Base-by-base conservation (phyloP, 2,113 vertebrate species). In the Rhinogobius similis region DNA sequence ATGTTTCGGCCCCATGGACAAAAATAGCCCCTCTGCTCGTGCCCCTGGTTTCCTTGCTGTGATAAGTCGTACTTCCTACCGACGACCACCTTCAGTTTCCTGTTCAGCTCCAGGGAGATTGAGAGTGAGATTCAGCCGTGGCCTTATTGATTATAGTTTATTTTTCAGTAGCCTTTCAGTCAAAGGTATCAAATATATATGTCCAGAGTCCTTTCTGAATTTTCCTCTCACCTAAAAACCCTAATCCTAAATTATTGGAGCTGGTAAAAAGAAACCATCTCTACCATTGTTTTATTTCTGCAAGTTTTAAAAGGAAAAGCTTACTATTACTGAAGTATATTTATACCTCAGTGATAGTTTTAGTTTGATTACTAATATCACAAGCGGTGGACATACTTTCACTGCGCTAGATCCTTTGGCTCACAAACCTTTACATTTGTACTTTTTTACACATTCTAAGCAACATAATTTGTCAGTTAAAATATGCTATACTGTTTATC, bases 11-110 rank as follows among this genome's bases (percentile, higher is more conserved):
- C 72, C 62, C 39, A 1, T 20, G 1, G 81, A 80, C 77, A 70
- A 68, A 92, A 92, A 93, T 93, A 93, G 89, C 52, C 56, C 67
- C 69, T 48, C 69, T 73, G 81, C 73, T 46, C 81, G 78, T 74
- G 83, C 83, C 84, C 77, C 65, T 62, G 38, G 13, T 24, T 68
- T 66, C 76, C 81, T 70, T n/a, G 24, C 75, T 56, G 67, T 68
- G 76, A 84, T 39, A 64, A 61, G 62, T 46, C 75, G 61, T 76
- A 84, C 83, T 78, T 79, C 78, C 81, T 77, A 12, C n/a, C 0
- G 0, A 32, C 55, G 55, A 18, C 64, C 18, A 56, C 46, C 36
- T 23, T 58, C 52, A 63, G 41, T 29, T 38, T 27, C 74, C 63
- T 44, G 39, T 16, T n/a, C 32, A 39, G 7, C 11, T 44, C 67